Evolutionary conservation across 2,797 vertebrate genomes (phyloP), one percentile per base, ranked within the genome.

Genomic region (Poecilia wingei): DNA sequence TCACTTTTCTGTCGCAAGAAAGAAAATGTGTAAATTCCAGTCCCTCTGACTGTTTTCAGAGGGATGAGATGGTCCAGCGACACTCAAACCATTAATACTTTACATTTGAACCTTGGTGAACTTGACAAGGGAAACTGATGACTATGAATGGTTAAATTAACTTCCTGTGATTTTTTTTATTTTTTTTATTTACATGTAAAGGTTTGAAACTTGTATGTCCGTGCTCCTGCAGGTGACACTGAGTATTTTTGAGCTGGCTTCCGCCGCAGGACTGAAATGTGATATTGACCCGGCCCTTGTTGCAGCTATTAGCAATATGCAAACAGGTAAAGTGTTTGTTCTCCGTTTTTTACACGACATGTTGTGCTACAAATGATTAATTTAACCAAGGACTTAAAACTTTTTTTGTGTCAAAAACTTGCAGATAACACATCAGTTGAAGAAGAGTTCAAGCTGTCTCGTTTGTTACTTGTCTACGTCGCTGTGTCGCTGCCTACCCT

Each of bases 371-470:
- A 25, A 41, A 25, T 39, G 7, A 39, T 74, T 10, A 28, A 14
- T 78, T 7, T 8, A 43, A 28, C 9, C 36, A 1, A 57, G 16
- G 22, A 70, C 0, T 57, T 79, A 14, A 80, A 36, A 2, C 72
- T 71, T 72, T 0, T 72, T 16, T 72, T 6, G 25, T 39, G 41
- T 71, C 2, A 76, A 82, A 66, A 77, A 31, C 72, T 75, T 64
- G 45, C 93, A 99, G 98, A 98, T 10, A 95, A 93, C 89, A 91
- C 90, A 0, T 97, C 97, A 31, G 64, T 91, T 0, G 98, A 99
- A 71, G 97, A 99, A 79, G 98, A 99, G 68, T 98, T 97, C 93
- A 98, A 97, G 88, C 89, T 97, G 84, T 95, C 96, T 72, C 96
- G 96, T 49, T 92, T 99, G 87, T 96, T 99, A n/a, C 93, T 99